Conservation (phyloP, 1,140 invertebrate species). For the Teleopsis dalmanni region DNA sequence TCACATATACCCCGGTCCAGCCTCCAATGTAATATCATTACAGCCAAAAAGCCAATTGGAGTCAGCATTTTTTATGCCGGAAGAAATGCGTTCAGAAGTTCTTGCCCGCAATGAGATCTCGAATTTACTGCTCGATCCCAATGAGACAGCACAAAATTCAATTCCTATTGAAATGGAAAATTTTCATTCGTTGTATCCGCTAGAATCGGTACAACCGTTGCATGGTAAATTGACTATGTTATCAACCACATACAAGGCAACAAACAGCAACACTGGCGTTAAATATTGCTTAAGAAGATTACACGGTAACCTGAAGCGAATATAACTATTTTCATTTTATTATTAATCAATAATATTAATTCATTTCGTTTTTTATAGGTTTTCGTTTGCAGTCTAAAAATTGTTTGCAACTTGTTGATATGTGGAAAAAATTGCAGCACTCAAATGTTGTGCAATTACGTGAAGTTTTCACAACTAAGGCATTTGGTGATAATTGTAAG, state of each 20-base stretch:
- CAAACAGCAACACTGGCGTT: constrained; percentile 78
- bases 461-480: constrained; percentile 92
- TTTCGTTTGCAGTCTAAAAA: constrained; percentile 73
- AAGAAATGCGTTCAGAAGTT: constrained; percentile 67
- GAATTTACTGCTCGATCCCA: constrained; percentile 58
- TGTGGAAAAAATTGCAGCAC: constrained; percentile 90
- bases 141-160: constrained; percentile 52
- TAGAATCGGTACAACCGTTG: constrained; percentile 69
- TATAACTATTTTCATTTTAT: not conserved
- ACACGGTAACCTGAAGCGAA: constrained; percentile 51
- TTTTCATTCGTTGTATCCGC: constrained; percentile 79
- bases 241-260: constrained; percentile 86
- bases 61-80: constrained; percentile 65
- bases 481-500: constrained; percentile 91
- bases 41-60: constrained; percentile 48
- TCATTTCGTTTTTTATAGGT: constrained; percentile 38
- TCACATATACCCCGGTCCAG: constrained; percentile 43
- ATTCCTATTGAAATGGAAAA: constrained; percentile 80
- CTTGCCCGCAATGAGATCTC: constrained; percentile 63
- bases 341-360: not conserved
- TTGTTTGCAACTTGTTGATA: constrained; percentile 75
- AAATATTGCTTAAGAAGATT: constrained; percentile 81
- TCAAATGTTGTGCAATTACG: constrained; percentile 86
- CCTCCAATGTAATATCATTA: constrained; percentile 45
- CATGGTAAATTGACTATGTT: constrained; percentile 62